Base-by-base conservation (phyloP, 2,797 vertebrate species). In the Eulemur mongoz region DNA sequence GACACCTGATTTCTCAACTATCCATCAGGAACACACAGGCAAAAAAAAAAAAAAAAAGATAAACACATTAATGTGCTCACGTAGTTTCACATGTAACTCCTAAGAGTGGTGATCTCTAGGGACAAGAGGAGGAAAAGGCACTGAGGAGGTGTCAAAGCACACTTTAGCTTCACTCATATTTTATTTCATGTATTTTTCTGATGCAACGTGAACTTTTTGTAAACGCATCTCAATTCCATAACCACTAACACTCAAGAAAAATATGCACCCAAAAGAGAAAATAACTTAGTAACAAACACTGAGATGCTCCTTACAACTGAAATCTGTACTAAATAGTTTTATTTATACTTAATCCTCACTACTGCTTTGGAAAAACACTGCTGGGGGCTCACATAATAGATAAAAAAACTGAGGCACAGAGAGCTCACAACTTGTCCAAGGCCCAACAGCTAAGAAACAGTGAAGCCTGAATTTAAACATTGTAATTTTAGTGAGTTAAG, bases 211-310 rank as follows among this genome's bases (percentile, higher is more conserved):
- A 67, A 50, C 6, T 35, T 85, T 18, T 30, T 43, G 3, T 15
- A 59, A 72, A 48, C 9, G 0, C 40, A 57, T 7, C 52, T 59
- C 20, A 59, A 72, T 5, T 76, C 25, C 13, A 52, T 7, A 95
- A 54, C n/a, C 35, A 43, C 27, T n/a, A 59, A 61, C 35, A 10
- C 50, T 83, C 6, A 79, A 2, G 0, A 52, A 61, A 70, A 43
- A 40, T 2, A 43, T 0, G 0, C 18, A 73, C 18, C 78, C 65
- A 6, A 17, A 3, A 54, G 38, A 17, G 0, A 3, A 1, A 40
- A 65, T 25, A 43, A 23, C 4, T 40, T 43, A 63, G 10, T 2
- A 69, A 9, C 40, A 57, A 48, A 18, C 18, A 38, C 1, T 4
- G 2, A n/a, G 5, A 69, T 17, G 35, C 18, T 67, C 48, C 54